Evolutionary conservation across 2,888 invertebrate species (phyloP), one percentile per base, ranked within the genome.

Genomic region (Acanthosepion pharaonis): DNA sequence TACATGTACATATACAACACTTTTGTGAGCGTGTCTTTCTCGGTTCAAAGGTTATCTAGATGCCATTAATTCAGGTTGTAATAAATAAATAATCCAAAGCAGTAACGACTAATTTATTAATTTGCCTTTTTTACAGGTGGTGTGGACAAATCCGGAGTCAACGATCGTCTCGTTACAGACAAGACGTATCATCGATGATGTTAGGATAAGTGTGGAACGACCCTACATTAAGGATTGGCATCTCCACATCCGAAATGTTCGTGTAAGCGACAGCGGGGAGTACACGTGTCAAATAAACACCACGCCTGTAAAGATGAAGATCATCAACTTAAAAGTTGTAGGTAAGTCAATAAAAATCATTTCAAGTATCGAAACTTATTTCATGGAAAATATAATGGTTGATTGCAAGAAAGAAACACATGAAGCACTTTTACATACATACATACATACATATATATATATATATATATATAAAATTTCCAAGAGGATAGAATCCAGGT

Each of bases 241-340:
- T 94, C 96, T 97, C 0, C 96, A 96, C 94, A 96, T 97, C 42
- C 94, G 97, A 94, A 96, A 96, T 91, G 96, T 97, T 1, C 95
- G 95, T 64, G 95, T 96, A 64, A 95, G 95, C 28, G 97, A 97
- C 94, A 96, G 96, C 92, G 97, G 97, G 8, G 95, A 96, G 42
- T 97, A 97, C 95, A 96, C 96, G 91, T 97, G 97, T 94, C 96
- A 96, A 93, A 96, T 97, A 91, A 97, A 97, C 95, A 97, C 97
- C 18, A 95, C 95, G 23, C 97, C 97, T 0, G 96, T 96, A 94
- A 96, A 96, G 94, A 96, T 96, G 94, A 97, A 97, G 94, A 94
- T 95, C 42, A 96, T 97, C 91, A 94, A 96, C 18, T 96, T 97
- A 2, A 95, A 96, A 92, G 97, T 97, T 20, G 96, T 96, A 95